These are phyloP conservation scores for Bombus terrestris DNA, from an alignment of 1,140 invertebrate genomes.

Conservation along the genomic window DNA sequence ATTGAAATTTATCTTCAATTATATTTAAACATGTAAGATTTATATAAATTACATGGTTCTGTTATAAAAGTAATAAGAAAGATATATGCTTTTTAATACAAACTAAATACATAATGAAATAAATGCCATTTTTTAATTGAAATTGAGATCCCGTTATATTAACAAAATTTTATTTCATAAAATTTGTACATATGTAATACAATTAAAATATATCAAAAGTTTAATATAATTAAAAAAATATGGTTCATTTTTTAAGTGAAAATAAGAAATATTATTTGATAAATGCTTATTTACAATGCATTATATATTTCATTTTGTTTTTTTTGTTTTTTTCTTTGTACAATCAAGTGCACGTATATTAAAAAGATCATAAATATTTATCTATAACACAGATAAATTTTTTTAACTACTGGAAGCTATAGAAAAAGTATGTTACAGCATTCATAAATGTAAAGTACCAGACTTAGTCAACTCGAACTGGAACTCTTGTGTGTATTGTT, in stretches of 20 bases:
- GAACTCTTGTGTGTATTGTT: constrained; percentile 48
- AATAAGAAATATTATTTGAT: background rate
- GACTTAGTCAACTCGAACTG: constrained; percentile 64
- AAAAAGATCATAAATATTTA: constrained; percentile 1
- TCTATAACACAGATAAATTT: constrained; percentile 3
- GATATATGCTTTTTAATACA: background rate
- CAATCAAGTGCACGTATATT: background rate
- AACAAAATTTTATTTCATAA: constrained; percentile 31
- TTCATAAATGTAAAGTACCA: background rate
- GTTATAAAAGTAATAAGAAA: background rate
- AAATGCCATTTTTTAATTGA: background rate
- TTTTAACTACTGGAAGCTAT: background rate
- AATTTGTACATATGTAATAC: constrained; percentile 8
- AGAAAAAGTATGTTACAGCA: background rate
- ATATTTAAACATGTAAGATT: background rate
- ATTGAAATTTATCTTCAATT: background rate
- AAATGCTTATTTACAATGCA: background rate
- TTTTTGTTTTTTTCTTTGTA: background rate
- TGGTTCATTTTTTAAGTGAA: background rate
- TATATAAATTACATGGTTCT: background rate
- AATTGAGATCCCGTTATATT: background rate
- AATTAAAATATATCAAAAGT: constrained; percentile 24
- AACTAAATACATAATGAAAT: background rate
- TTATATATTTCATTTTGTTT: constrained; percentile 7
- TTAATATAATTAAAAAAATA: constrained; percentile 22